Evolutionary conservation across 2,888 invertebrate genomes (phyloP), one percentile per base, ranked within the genome.

Genomic region (Marasmarcha lunaedactyla): DNA sequence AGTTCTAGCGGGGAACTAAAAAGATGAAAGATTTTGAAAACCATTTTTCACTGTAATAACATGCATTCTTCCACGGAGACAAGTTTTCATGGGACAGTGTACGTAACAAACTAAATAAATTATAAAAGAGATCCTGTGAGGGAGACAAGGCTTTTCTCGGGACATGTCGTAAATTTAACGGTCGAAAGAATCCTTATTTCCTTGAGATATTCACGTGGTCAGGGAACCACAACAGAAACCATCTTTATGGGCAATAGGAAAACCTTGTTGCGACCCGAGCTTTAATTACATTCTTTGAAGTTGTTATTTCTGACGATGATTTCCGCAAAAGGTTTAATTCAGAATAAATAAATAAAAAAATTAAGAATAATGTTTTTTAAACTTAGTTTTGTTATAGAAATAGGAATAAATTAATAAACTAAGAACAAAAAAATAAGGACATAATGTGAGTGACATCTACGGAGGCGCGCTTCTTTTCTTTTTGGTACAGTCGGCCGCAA

Each of bases 131-230:
- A 71, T 71, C 69, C 64, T 52, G 63, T 58, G 54, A 47, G 54
- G 58, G 62, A 72, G 74, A 74, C 73, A 68, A 66, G 68, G 69
- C 68, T 76, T 71, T 74, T 52, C 65, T 58, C 57, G 71, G 70
- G 76, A 78, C 77, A 73, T 67, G 74, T 77, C 79, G 79, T 81
- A 81, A 81, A 81, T 81, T 81, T 78, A 73, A 79, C 77, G 77
- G 76, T 64, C 70, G 72, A 72, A 71, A 63, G 64, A 69, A 62
- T 71, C 69, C 76, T 73, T 73, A 78, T 76, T 79, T 78, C 71
- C 74, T 71, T 57, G 55, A 68, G 57, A 67, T 68, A 68, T 71
- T 67, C 71, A 64, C 63, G 67, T 67, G 71, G 71, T 69, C 67
- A 65, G 67, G 59, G 62, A 59, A 55, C 65, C 64, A 34, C 12